A percentile compares a stretch with the other conserved stretches of the same genome.
phyloP scores from a whole-genome alignment of 2,888 invertebrate genomes.

The Eristalis pertinax region DNA sequence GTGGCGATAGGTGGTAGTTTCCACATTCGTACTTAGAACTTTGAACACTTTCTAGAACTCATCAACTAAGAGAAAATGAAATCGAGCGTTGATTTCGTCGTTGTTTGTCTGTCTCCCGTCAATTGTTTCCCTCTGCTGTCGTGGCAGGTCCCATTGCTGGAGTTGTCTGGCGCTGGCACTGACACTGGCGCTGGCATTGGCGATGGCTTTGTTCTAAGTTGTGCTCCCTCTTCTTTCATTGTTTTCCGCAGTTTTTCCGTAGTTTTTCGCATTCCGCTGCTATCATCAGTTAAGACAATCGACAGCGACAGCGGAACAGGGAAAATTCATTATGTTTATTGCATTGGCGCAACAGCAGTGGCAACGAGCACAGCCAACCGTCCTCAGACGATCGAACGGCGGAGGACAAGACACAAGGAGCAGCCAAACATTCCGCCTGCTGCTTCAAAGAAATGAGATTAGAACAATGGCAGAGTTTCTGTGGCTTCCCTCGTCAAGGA shows the following conservation, averaged over 20 bases:
- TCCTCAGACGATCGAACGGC: neutral
- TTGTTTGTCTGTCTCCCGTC: slow-evolving; percentile 18
- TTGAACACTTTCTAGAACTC: slow-evolving; percentile 65
- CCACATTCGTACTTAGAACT: slow-evolving; percentile 31
- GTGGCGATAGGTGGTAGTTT: slow-evolving; percentile 21
- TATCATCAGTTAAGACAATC: slow-evolving; percentile 69
- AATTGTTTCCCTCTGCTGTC: slow-evolving; percentile 24
- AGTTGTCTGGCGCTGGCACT: neutral
- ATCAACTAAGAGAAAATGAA: slow-evolving; percentile 65
- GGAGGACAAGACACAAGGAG: neutral
- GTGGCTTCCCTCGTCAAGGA: slow-evolving; percentile 46
- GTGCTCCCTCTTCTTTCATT: slow-evolving; percentile 40
- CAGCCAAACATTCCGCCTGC: slow-evolving; percentile 14
- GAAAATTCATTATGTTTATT: slow-evolving; percentile 69
- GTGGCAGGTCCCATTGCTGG: neutral
- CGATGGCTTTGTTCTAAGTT: neutral
- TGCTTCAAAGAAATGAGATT: slow-evolving; percentile 58
- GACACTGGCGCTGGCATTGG: neutral
- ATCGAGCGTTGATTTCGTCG: slow-evolving; percentile 68
- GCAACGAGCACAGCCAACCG: slow-evolving; percentile 5
- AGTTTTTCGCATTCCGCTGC: slow-evolving; percentile 60
- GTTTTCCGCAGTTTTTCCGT: slow-evolving; percentile 51
- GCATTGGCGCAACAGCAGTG: slow-evolving; percentile 66
- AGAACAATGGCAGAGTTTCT: slow-evolving; percentile 67
- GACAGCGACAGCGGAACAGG: slow-evolving; percentile 69